Evolutionary conservation across 2,888 invertebrate genomes (phyloP), one percentile per base, ranked within the genome.

Genomic region (Orthosia cruda): DNA sequence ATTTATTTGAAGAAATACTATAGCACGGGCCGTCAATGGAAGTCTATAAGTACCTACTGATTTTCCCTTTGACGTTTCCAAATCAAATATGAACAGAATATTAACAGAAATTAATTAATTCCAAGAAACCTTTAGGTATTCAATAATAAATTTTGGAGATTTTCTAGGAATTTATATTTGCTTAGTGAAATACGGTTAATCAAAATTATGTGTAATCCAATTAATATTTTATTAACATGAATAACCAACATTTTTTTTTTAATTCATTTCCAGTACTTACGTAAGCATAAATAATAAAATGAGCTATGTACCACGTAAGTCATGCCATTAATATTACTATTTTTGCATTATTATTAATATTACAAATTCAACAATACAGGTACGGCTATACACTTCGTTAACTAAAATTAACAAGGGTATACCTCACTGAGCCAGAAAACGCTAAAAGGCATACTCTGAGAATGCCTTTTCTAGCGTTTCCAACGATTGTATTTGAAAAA

Each of bases 391-490:
- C 82, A 81, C 73, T 76, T 78, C 73, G 73, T 70, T 76, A 85
- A 54, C 63, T 82, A n/a, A 78, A 85, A 84, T 79, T 84, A 84
- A 82, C 82, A 78, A 81, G 68, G 70, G 59, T 55, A 58, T 45
- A 58, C 45, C n/a, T 61, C 40, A 74, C 54, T 23, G 54, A 78
- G 26, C 55, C 62, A 61, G 50, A 70, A 71, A 74, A 69, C 47
- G 58, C 40, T 47, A 66, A 69, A 71, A 73, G 54, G 57, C 47
- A 81, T 58, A 62, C 71, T 69, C 62, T 32, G 26, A 54, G 59
- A 74, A 80, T 23, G 9, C 45, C 58, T 71, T 18, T 20, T 70
- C 55, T 13, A 45, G 7, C 40, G 2, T 70, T 83, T 54, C 69
- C 40, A 62, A 54, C 59, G 12, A 57, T 61, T 61, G 66, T 40